phyloP scores from a whole-genome alignment of 2,113 vertebrate genomes.

The Furnarius figulus region DNA sequence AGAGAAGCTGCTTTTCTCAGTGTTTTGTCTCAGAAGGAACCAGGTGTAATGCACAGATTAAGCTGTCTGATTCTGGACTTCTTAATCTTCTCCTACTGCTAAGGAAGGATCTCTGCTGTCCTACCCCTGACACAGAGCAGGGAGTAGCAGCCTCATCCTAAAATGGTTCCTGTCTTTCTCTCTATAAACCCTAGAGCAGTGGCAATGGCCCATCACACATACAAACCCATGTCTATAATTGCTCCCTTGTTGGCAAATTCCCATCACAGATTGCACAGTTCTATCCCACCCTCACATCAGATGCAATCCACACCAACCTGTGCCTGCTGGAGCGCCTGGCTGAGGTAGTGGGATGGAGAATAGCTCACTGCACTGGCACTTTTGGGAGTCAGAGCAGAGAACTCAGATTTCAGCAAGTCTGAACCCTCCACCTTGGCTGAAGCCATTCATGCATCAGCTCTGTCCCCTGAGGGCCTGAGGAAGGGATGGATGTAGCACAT shows the following conservation, averaged over 20 bases:
- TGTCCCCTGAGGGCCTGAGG: neutral
- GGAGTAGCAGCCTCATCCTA: neutral
- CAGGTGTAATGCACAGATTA: neutral
- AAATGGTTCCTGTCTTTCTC: neutral
- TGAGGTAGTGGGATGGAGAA: neutral
- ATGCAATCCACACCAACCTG: conserved; percentile 25
- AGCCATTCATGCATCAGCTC: neutral
- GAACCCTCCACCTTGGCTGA: neutral
- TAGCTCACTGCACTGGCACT: neutral
- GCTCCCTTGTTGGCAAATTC: conserved; percentile 40
- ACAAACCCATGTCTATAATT: conserved; percentile 14
- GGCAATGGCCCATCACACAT: neutral
- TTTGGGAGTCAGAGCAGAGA: neutral
- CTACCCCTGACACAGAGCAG: neutral
- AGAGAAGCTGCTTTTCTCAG: neutral
- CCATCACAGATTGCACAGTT: neutral
- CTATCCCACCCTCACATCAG: conserved; percentile 47
- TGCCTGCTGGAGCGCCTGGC: neutral
- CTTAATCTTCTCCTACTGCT: neutral
- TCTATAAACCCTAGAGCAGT: neutral
- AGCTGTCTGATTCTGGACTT: neutral
- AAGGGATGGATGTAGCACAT: neutral
- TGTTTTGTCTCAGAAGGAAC: neutral
- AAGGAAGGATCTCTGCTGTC: neutral
- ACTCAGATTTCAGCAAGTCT: neutral